phyloP scores from a whole-genome alignment of 2,113 vertebrate genomes.

The Eclectus roratus region DNA sequence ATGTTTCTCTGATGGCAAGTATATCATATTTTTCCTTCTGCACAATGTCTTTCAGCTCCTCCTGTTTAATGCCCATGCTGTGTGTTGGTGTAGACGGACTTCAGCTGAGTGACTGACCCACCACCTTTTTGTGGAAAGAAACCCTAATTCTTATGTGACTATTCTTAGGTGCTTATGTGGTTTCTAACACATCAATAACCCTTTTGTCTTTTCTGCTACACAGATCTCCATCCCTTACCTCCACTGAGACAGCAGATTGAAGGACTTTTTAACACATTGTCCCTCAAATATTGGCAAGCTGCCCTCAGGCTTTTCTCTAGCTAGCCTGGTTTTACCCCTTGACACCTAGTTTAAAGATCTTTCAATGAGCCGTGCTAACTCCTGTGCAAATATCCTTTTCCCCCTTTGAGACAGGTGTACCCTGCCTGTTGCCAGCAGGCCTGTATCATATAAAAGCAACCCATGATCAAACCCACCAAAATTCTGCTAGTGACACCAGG shows the following conservation, averaged over 20 bases:
- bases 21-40: neutral
- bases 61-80: neutral
- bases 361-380: neutral
- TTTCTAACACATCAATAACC: neutral
- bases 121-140: neutral
- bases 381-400: neutral
- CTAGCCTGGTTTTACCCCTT: neutral
- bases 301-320: neutral
- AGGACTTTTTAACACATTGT: neutral
- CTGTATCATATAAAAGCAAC: neutral
- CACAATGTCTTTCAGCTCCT: neutral
- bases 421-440: neutral
- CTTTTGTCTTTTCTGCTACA: neutral
- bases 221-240: neutral
- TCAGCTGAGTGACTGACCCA: neutral
- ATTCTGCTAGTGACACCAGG: neutral
- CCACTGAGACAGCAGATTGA: neutral
- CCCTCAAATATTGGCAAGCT: neutral
- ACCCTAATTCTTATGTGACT: rapidly evolving
- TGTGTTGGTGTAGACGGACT: neutral
- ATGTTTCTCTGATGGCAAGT: neutral
- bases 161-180: neutral
- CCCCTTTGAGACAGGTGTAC: neutral
- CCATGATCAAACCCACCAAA: neutral
- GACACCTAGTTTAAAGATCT: neutral